Percentiles rank a stretch among this genome's conserved stretches.
Conservation (phyloP, 2,113 vertebrate species). For the Sialia sialis region DNA sequence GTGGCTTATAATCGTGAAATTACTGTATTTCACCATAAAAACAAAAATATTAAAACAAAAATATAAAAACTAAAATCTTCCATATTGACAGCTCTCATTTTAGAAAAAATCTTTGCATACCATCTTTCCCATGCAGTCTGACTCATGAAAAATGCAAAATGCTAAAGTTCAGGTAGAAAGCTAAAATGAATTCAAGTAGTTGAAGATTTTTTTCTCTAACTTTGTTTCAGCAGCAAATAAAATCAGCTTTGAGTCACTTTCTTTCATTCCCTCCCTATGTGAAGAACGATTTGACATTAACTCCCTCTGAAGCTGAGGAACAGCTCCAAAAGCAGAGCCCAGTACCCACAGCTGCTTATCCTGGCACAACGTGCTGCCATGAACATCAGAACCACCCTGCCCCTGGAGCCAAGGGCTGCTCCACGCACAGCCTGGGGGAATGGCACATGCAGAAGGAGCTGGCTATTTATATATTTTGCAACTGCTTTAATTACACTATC, state of each 20-base stretch:
- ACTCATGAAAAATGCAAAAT: background rate
- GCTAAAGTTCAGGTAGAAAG: background rate
- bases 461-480: background rate
- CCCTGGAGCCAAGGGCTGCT: background rate
- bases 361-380: background rate
- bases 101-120: background rate
- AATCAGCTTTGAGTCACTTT: background rate
- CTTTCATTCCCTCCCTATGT: background rate
- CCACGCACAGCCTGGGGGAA: background rate
- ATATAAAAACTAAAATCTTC: background rate
- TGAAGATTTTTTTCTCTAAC: background rate
- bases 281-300: background rate
- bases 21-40: background rate
- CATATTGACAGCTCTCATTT: background rate
- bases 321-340: background rate
- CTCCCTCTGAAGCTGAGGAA: background rate
- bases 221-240: background rate
- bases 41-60: background rate
- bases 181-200: background rate
- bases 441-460: background rate
- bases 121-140: background rate
- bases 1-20: no score
- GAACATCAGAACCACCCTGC: background rate
- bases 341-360: background rate
- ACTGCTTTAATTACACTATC: background rate